phyloP scores from a whole-genome alignment of 2,113 vertebrate species.

The Lampris incognitus region DNA sequence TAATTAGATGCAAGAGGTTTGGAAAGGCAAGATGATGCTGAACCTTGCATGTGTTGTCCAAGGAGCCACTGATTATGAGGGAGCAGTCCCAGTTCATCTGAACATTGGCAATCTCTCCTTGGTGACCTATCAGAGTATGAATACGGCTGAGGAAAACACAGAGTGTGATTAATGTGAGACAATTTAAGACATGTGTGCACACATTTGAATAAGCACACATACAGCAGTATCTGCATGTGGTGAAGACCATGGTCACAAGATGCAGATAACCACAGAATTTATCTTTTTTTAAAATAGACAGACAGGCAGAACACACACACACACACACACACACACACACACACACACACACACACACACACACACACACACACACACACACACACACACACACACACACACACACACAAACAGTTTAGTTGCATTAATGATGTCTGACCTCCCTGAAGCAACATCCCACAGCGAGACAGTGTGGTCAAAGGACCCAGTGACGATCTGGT shows the following conservation, averaged over 20 bases:
- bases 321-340: not conserved
- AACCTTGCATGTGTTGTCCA: slow-evolving; percentile 96
- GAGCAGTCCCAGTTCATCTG: slow-evolving; percentile 95
- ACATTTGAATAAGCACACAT: no score
- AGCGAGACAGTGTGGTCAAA: slow-evolving; percentile 91
- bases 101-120: slow-evolving; percentile 90
- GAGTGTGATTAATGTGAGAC: not conserved
- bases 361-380: slow-evolving; percentile 4
- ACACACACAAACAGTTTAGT: not conserved
- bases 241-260: no score
- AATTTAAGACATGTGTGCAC: not conserved
- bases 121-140: slow-evolving; percentile 87
- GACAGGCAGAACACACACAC: not conserved
- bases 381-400: not conserved
- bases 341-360: slow-evolving; percentile 14
- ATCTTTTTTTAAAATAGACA: no score
- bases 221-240: no score
- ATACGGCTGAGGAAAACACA: slow-evolving; percentile 79
- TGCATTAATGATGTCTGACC: slow-evolving; percentile 77
- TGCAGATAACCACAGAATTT: no score
- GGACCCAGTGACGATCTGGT: slow-evolving; percentile 91
- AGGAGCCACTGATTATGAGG: slow-evolving; percentile 89
- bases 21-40: slow-evolving; percentile 33
- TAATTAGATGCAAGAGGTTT: not conserved
- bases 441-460: slow-evolving; percentile 92